Conservation (phyloP, 2,888 invertebrate genomes). For the Lycophotia porphyrea region DNA sequence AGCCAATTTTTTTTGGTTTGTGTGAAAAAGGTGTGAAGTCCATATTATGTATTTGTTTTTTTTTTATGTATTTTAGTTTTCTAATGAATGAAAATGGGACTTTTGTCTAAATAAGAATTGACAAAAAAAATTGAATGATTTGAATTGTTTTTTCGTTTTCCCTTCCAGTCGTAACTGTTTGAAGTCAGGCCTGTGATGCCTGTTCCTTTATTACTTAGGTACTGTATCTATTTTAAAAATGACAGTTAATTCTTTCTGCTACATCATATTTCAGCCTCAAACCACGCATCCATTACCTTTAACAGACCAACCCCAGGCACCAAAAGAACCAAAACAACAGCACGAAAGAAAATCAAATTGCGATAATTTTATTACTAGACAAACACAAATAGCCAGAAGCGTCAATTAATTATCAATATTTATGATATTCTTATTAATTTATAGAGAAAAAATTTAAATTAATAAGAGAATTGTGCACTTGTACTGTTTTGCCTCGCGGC, state of each 20-base stretch:
- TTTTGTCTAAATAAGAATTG: too few species aligned
- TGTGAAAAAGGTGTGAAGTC: slow-evolving; percentile 9
- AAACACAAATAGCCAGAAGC: slow-evolving; percentile 54
- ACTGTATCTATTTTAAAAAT: neutral
- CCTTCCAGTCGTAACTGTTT: neutral
- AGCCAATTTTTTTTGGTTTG: neutral
- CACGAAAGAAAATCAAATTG: slow-evolving; percentile 22
- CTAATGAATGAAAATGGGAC: too few species aligned
- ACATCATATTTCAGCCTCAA: slow-evolving; percentile 2
- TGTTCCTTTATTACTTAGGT: neutral
- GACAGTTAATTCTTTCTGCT: neutral
- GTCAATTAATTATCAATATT: slow-evolving; percentile 65
- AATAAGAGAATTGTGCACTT: slow-evolving; percentile 58
- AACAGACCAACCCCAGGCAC: neutral
- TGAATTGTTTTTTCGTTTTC: neutral
- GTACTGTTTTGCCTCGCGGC: slow-evolving; percentile 62
- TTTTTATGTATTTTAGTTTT: too few species aligned
- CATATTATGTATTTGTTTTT: neutral
- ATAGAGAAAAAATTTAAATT: slow-evolving; percentile 59
- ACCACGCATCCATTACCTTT: neutral
- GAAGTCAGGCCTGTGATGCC: neutral
- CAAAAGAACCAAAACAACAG: slow-evolving; percentile 7
- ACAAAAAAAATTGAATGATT: too few species aligned
- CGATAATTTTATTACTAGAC: slow-evolving; percentile 56
- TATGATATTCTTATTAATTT: slow-evolving; percentile 58